These are phyloP conservation scores for Lycopodina hypogea DNA, from an alignment of 37 sponge, comb jelly and placozoan genomes.

Conservation along the genomic window DNA sequence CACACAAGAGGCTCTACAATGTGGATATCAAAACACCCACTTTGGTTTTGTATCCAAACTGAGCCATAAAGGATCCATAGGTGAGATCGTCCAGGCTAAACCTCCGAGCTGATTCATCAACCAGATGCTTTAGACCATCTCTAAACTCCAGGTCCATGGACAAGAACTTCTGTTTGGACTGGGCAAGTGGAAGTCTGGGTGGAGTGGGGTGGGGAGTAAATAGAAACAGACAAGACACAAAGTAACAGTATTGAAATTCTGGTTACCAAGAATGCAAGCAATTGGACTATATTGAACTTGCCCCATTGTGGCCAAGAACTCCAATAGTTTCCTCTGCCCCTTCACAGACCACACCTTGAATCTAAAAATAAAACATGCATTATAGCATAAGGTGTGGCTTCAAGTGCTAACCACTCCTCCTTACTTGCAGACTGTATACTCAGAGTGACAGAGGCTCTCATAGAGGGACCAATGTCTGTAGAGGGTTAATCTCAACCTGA, in stretches of 20 bases:
- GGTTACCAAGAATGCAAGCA: too few relatives aligned
- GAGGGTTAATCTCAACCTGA: constrained; percentile 77
- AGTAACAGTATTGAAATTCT: too few relatives aligned
- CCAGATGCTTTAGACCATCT: constrained; percentile 68
- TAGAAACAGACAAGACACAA: neutral
- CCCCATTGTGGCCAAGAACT: constrained; percentile 98
- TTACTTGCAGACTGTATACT: constrained; percentile 84
- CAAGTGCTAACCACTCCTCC: neutral
- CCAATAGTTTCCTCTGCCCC: constrained; percentile 89
- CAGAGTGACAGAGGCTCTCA: constrained; percentile 87
- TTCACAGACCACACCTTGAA: constrained; percentile 91
- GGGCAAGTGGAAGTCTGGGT: constrained; percentile 72
- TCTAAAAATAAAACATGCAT: constrained; percentile 20
- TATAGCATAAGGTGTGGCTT: neutral
- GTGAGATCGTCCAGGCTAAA: constrained; percentile 76
- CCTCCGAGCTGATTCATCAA: constrained; percentile 61
- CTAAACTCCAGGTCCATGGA: constrained; percentile 85
- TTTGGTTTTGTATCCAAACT: constrained; percentile 89
- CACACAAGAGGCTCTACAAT: neutral
- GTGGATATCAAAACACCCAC: constrained; percentile 15
- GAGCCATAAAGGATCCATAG: constrained; percentile 82
- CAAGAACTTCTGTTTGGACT: constrained; percentile 91
- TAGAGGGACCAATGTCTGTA: constrained; percentile 95
- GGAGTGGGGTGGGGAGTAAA: neutral
- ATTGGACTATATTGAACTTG: neutral